Conservation (phyloP, 2,797 vertebrate genomes). For the Neolamprologus multifasciatus region DNA sequence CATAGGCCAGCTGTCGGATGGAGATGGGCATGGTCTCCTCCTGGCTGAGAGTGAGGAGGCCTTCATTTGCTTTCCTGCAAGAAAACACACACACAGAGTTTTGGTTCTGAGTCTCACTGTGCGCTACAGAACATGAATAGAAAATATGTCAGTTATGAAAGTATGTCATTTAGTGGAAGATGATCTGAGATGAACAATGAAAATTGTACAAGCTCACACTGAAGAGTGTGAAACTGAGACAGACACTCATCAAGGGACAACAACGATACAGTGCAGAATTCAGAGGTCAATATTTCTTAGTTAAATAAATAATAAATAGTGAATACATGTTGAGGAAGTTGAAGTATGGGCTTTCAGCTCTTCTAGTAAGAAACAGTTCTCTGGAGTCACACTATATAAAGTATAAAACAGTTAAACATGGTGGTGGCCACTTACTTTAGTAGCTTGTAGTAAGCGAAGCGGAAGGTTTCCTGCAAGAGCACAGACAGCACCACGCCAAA, state of each 20-base stretch:
- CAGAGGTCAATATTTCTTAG: not conserved
- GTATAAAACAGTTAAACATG: not conserved
- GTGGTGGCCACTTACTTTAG: constrained; percentile 70
- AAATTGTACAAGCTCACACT: not conserved
- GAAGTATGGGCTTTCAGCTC: not conserved
- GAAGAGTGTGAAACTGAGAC: not conserved
- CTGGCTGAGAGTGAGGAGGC: constrained; percentile 78
- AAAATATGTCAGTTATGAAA: not conserved
- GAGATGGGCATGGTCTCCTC: constrained; percentile 82
- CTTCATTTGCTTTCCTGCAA: constrained; percentile 82
- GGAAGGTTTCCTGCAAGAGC: constrained; percentile 76
- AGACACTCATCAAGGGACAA: not conserved
- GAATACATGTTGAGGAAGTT: not conserved
- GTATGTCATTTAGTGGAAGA: not conserved
- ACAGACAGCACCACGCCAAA: constrained; percentile 78
- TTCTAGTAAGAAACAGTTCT: not conserved
- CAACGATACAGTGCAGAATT: not conserved
- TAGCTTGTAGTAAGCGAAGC: constrained; percentile 74
- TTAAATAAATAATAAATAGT: not conserved
- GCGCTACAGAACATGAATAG: not conserved
- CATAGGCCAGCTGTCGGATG: constrained; percentile 80
- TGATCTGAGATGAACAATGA: constrained; percentile 9
- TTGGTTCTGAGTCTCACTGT: not conserved
- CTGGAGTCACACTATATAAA: not conserved
- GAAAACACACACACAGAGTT: not conserved